These are phyloP conservation scores for Actinopyga echinites DNA, from an alignment of 53 echinoderm and acorn worm genomes.

Conservation along the genomic window DNA sequence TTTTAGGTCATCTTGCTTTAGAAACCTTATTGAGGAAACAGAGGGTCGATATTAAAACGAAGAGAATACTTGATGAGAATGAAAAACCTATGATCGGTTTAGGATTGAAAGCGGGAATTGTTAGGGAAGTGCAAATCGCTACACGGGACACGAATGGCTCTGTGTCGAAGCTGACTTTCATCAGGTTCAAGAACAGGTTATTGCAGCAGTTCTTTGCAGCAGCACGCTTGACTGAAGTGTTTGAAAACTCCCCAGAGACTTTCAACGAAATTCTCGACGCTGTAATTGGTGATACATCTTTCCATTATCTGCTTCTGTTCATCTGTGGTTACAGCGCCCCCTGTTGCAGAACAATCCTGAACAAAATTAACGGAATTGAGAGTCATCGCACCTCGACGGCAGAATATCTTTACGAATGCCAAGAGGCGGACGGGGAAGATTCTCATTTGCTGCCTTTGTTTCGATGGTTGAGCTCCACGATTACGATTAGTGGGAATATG, in stretches of 20 bases:
- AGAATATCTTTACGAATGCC: conserved; percentile 32
- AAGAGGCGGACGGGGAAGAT: not conserved
- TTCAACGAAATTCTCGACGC: not conserved
- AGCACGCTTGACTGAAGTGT: not conserved
- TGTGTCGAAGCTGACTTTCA: not conserved
- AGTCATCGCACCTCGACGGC: not conserved
- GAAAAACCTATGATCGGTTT: conserved; percentile 26
- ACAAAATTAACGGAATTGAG: not conserved
- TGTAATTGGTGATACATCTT: not conserved
- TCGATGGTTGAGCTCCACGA: not conserved
- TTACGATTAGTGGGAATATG: not conserved
- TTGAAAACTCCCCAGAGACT: not conserved
- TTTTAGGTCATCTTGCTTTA: conserved; percentile 9
- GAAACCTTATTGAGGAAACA: conserved; percentile 4
- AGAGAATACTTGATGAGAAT: conserved; percentile 1
- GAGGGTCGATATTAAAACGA: not conserved
- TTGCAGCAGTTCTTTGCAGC: conserved; percentile 31
- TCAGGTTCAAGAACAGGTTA: conserved; percentile 18
- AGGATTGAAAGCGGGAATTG: not conserved
- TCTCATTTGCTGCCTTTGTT: not conserved
- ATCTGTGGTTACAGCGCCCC: conserved; percentile 22
- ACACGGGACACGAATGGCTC: not conserved
- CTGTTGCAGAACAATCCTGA: not conserved
- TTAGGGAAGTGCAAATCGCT: not conserved
- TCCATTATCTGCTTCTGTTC: conserved; percentile 3